Evolutionary conservation across 2,888 invertebrate genomes (phyloP), one percentile per base, ranked within the genome.

Genomic region (Leistus spinibarbis): DNA sequence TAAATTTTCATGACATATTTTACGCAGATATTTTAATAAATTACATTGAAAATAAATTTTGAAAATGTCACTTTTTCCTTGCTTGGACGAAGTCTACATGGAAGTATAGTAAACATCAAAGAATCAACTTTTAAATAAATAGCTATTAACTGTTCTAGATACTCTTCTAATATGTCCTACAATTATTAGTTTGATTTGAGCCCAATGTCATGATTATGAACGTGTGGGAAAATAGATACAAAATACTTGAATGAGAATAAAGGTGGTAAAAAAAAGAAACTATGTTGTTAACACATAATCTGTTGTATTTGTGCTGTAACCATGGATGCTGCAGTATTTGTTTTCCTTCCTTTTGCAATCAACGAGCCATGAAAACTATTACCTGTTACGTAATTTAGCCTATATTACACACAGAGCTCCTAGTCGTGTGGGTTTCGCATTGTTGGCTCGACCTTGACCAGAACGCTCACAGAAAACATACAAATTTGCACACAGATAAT

Each of bases 291-390:
- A 40, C 13, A 40, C 40, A 40, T 2, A 40, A 20, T 60, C 5
- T 4, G n/a, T 60, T 60, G 60, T 60, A 40, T 40, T 10, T 40
- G 40, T 40, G 40, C 60, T 17, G 16, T 20, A 17, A 66, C n/a
- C 69, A 70, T 62, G 69, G 69, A 70, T 70, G 69, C 69, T 19
- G 57, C 69, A 40, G 17, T 27, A 57, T 19, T 68, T 23, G 57
- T 19, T 68, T 54, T 68, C 16, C 23, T 68, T 68, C 68, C 23
- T 60, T 63, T 70, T 63, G 63, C 9, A 70, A 17, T 53, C 69
- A 62, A 24, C 69, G 69, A 62, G 19, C 69, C 69, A 40, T 70
- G 69, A 70, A 70, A 70, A 70, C 69, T 70, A 70, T 70, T 70
- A 70, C 62, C 22, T 68, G 23, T 70, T 40, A 70, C 69, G 62